phyloP scores from a whole-genome alignment of 2,113 vertebrate species.

The Zapus hudsonius region DNA sequence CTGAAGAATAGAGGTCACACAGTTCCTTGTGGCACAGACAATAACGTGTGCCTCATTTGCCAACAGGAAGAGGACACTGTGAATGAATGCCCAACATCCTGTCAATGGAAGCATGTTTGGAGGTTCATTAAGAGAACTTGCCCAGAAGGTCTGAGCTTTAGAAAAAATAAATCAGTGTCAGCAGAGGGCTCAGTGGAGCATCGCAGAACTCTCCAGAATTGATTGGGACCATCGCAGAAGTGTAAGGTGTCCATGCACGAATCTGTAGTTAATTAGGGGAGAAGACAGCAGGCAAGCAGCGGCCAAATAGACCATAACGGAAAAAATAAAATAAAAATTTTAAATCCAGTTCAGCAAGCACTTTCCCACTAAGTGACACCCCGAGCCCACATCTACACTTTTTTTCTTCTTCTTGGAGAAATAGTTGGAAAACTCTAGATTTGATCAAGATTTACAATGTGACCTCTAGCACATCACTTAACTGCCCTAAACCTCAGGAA shows the following conservation, averaged over 20 bases:
- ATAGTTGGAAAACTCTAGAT: neutral
- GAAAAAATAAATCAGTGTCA: neutral
- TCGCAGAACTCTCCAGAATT: neutral
- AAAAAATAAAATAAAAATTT: neutral
- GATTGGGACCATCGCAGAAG: neutral
- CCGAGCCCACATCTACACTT: neutral
- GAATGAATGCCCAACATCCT: neutral
- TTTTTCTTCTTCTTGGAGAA: neutral
- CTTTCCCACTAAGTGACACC: neutral
- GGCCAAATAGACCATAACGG: neutral
- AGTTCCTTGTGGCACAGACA: neutral
- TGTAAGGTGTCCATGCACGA: neutral
- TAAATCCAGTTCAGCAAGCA: neutral
- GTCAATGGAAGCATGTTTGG: neutral
- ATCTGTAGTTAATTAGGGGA: neutral
- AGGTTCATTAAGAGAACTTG: neutral
- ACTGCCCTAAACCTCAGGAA: neutral
- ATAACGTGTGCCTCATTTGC: neutral
- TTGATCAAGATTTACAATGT: neutral
- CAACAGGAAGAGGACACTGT: neutral
- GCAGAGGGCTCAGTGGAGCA: neutral
- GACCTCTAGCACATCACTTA: conserved; percentile 14
- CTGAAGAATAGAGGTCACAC: neutral
- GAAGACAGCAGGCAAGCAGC: neutral
- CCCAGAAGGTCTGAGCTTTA: neutral